A percentile compares a stretch with the other conserved stretches of the same genome.
These are phyloP conservation scores for Polymixis flavicincta DNA, from an alignment of 2,888 invertebrate species.

Conservation along the genomic window DNA sequence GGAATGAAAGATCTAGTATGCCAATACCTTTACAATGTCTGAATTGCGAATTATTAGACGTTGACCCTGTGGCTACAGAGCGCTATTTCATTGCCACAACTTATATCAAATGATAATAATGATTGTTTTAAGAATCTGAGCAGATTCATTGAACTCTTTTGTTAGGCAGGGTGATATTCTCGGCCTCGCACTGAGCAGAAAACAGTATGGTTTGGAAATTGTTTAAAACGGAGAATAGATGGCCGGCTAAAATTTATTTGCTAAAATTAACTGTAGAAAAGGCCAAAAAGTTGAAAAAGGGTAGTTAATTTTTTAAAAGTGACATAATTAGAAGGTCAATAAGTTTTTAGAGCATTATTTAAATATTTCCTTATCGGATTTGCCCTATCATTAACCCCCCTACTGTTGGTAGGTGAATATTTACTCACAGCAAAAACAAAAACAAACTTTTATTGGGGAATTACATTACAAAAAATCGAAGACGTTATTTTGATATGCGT, in stretches of 20 bases:
- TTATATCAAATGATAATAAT: slow-evolving; percentile 35
- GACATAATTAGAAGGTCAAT: no score
- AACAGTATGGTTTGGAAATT: background rate
- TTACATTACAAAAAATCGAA: background rate
- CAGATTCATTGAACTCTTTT: slow-evolving; percentile 15
- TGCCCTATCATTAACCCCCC: background rate
- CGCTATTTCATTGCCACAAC: slow-evolving; percentile 37
- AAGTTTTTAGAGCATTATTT: no score
- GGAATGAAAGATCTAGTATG: slow-evolving; percentile 23
- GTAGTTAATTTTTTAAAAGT: no score
- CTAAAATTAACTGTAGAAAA: no score
- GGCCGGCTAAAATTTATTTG: no score
- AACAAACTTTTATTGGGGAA: background rate
- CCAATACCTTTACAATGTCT: slow-evolving; percentile 34
- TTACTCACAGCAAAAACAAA: background rate
- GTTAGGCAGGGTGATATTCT: background rate
- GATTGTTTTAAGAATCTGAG: background rate
- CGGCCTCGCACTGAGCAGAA: background rate
- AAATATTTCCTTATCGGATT: background rate
- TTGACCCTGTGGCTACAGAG: slow-evolving; percentile 46
- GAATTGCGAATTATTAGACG: slow-evolving; percentile 53
- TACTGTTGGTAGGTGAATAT: background rate
- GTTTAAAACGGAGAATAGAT: background rate
- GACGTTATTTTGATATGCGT: background rate
- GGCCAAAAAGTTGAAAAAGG: no score